Percentiles rank a stretch among this genome's conserved stretches.
Evolutionary conservation across 2,888 invertebrate genomes (phyloP).

Genomic region (Liopterus haemorrhoidalis): DNA sequence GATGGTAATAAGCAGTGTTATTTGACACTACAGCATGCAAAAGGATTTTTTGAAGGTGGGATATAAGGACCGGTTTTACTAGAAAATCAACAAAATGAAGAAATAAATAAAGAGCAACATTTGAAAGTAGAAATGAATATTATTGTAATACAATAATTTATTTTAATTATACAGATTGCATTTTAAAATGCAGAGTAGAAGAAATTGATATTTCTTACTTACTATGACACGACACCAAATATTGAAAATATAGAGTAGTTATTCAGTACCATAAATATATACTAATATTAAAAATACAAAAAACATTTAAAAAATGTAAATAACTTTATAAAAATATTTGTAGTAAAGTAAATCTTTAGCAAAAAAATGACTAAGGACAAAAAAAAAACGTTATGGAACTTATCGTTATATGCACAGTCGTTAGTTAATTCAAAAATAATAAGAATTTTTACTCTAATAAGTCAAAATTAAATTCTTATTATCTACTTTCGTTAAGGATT

Average conservation of each 20-base stretch:
- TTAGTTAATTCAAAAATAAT: too few species aligned
- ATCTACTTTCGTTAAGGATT: too few species aligned
- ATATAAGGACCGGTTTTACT: too few species aligned
- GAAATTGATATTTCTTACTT: constrained; percentile 17
- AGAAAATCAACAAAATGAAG: too few species aligned
- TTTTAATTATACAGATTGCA: constrained; percentile 20
- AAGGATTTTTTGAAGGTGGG: too few species aligned
- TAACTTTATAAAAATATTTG: constrained; percentile 17
- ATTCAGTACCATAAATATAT: constrained; percentile 20
- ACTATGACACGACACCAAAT: constrained; percentile 21
- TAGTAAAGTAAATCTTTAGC: constrained; percentile 20
- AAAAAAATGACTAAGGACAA: constrained; percentile 20
- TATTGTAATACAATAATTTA: constrained; percentile 22
- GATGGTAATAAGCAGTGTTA: too few species aligned
- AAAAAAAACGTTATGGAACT: too few species aligned
- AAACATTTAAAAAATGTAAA: constrained; percentile 20
- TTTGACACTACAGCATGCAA: too few species aligned
- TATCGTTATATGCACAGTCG: too few species aligned
- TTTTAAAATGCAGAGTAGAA: constrained; percentile 18
- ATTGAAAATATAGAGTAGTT: constrained; percentile 17
- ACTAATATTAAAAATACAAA: constrained; percentile 14
- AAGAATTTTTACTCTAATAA: too few species aligned
- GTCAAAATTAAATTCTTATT: too few species aligned
- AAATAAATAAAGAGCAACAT: constrained; percentile 13
- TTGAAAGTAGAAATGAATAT: constrained; percentile 22